Evolutionary conservation across 2,797 vertebrate genomes (phyloP).

Genomic region (Nasua narica): DNA sequence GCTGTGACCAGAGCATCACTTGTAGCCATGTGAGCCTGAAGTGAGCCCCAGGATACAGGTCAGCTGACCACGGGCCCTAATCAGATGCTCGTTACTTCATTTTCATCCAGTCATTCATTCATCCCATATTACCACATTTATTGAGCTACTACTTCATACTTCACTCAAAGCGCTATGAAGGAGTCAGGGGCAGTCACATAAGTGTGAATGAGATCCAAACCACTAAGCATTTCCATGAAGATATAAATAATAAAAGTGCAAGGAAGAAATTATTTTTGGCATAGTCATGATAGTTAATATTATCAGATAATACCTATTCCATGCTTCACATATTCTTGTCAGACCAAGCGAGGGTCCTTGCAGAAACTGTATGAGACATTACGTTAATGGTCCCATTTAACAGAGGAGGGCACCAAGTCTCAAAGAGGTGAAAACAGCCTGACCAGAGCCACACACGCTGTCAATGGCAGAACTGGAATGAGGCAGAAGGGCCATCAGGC

Average conservation of each 20-base stretch:
- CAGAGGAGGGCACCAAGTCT: neutral
- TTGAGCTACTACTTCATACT: neutral
- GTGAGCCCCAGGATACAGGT: neutral
- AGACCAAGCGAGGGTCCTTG: neutral
- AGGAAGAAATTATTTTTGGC: neutral
- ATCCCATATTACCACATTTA: neutral
- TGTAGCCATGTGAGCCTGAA: neutral
- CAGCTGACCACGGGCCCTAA: neutral
- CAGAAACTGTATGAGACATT: neutral
- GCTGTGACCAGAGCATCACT: too few relatives aligned
- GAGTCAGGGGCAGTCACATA: neutral
- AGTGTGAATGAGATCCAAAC: neutral
- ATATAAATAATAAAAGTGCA: neutral
- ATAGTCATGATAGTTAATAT: neutral
- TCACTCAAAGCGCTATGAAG: neutral
- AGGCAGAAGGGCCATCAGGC: neutral
- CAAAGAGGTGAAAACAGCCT: neutral
- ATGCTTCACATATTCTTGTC: neutral
- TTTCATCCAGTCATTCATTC: neutral
- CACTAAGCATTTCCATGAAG: neutral
- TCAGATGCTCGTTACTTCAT: neutral
- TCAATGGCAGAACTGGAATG: neutral
- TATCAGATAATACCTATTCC: neutral
- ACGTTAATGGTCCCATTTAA: neutral
- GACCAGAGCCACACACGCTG: neutral